Base-by-base conservation (phyloP, 2,888 invertebrate species). In the Archips xylosteana region DNA sequence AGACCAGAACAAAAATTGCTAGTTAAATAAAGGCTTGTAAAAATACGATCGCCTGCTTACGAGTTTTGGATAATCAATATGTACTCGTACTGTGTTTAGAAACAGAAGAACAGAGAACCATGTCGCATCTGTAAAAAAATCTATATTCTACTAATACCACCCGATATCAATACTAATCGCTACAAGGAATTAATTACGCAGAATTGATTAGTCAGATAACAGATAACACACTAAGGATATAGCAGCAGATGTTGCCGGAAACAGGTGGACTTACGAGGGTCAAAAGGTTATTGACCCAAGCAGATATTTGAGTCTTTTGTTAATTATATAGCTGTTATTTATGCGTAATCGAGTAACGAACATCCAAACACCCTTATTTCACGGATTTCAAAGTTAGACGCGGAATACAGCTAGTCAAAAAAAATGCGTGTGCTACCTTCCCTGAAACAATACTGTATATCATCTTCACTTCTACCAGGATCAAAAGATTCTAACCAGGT, bases 131-230 rank as follows among this genome's bases (percentile, higher is more conserved):
- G 59, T 9, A n/a, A n/a, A n/a, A 23, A 36, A 45, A 45, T 45
- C 3, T 59, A 13, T 67, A 67, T 61, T 67, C 72, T 72, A n/a
- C n/a, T n/a, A n/a, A n/a, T 65, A 36, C 36, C 5, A 5, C 36
- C 62, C 63, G 32, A 57, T 67, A 67, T 54, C 36, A 60, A 67
- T 54, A 67, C 54, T 67, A 72, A 72, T 62, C 42, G 45, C 47
- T 54, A 62, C 54, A 9, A 42, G 45, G 42, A 62, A 72, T 72
- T 67, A 72, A 67, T 47, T 72, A 66, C 67, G 62, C 54, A 42
- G 49, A 36, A 42, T 62, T 54, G 36, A 67, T 67, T 36, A 66
- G 42, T 54, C 57, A 71, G 45, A 9, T 12, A 4, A 34, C 3
- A 12, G 3, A 15, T 23, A 5, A 63, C 23, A 63, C 12, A 57